Evolutionary conservation across 2,113 vertebrate genomes (phyloP).

Genomic region (Apteryx owenii): DNA sequence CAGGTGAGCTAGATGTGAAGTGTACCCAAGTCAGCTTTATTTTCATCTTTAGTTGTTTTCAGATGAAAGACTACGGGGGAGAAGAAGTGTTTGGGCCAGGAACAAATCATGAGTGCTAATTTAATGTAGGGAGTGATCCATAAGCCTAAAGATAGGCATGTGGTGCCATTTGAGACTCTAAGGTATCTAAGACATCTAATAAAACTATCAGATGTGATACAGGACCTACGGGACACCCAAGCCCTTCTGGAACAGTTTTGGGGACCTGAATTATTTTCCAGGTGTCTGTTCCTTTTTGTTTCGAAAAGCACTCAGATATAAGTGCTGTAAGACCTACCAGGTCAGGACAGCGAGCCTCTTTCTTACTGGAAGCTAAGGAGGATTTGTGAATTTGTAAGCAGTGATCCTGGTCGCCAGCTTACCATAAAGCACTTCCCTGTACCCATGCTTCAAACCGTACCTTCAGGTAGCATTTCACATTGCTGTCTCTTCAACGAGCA

Average conservation of each 20-base stretch:
- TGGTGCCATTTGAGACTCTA: not conserved
- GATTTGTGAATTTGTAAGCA: not conserved
- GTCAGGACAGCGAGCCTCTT: not conserved
- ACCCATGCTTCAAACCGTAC: not conserved
- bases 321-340: not conserved
- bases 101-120: not conserved
- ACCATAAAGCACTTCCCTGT: not conserved
- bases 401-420: not conserved
- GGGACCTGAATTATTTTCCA: not conserved
- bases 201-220: not conserved
- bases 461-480: not conserved
- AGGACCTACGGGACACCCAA: not conserved
- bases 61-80: not conserved
- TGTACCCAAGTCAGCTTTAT: not conserved
- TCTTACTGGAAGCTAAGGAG: not conserved
- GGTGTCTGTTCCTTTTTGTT: not conserved
- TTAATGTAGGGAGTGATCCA: not conserved
- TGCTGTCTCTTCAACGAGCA: not conserved
- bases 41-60: not conserved
- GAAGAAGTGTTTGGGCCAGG: not conserved
- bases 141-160: fast-evolving
- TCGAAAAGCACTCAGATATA: not conserved
- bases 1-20: not conserved
- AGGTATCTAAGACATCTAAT: not conserved
- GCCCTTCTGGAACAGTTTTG: not conserved